Evolutionary conservation across 2,113 vertebrate species (phyloP).

Genomic region (Pan paniscus): DNA sequence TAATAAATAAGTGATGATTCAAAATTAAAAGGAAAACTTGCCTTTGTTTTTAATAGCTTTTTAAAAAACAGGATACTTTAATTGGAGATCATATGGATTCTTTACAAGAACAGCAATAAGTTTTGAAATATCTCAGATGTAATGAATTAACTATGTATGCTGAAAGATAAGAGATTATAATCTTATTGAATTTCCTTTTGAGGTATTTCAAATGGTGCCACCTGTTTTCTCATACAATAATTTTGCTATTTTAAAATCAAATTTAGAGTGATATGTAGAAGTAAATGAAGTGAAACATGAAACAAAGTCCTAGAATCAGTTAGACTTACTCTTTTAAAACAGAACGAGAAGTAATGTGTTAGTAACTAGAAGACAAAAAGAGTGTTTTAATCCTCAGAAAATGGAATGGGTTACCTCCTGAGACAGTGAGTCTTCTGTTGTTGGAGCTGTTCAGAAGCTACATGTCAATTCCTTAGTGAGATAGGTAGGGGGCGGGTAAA

Average conservation of each 20-base stretch:
- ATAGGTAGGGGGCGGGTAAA: background rate
- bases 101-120: slow-evolving; percentile 34
- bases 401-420: background rate
- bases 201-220: slow-evolving; percentile 1
- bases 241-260: slow-evolving; percentile 44
- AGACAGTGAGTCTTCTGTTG: background rate
- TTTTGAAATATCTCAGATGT: slow-evolving; percentile 27
- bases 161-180: slow-evolving; percentile 8
- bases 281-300: slow-evolving; percentile 17
- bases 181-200: background rate
- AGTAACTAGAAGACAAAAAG: background rate
- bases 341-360: background rate
- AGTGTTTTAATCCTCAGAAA: slow-evolving; percentile 9
- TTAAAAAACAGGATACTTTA: background rate
- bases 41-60: slow-evolving; percentile 24
- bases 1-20: background rate
- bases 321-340: background rate
- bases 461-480: background rate
- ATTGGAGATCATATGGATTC: background rate
- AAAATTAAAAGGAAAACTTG: slow-evolving; percentile 36
- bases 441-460: background rate
- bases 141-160: slow-evolving; percentile 5
- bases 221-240: background rate
- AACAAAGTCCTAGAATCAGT: background rate
- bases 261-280: background rate